phyloP scores from a whole-genome alignment of 2,888 invertebrate genomes.

The Charanyca ferruginea region DNA sequence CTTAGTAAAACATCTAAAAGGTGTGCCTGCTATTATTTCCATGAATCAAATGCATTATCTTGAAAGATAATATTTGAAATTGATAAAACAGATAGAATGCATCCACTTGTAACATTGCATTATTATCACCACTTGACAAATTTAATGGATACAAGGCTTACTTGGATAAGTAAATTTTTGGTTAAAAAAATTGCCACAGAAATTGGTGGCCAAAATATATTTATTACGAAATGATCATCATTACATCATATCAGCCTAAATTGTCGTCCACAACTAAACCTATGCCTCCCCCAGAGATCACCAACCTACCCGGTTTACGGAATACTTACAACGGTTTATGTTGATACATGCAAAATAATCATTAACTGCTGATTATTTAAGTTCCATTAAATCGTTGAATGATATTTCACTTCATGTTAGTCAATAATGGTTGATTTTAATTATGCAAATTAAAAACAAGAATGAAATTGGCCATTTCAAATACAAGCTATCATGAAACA shows the following conservation, averaged over 20 bases:
- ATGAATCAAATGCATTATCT: conserved; percentile 13
- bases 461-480: neutral
- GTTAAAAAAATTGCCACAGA: too few species aligned
- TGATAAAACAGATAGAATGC: conserved; percentile 12
- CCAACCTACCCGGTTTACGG: too few species aligned
- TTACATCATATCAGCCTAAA: too few species aligned
- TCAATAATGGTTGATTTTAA: neutral
- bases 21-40: neutral
- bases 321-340: neutral
- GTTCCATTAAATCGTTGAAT: neutral
- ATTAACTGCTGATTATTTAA: neutral
- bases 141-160: too few species aligned
- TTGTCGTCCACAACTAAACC: too few species aligned
- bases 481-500: neutral
- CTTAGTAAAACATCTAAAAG: neutral
- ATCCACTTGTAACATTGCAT: neutral
- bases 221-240: neutral
- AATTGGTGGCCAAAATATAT: too few species aligned
- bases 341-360: neutral
- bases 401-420: neutral
- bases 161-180: too few species aligned
- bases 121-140: neutral
- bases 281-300: too few species aligned
- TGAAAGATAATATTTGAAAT: conserved; percentile 1
- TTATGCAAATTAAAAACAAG: neutral